Evolutionary conservation across 2,797 vertebrate species (phyloP).

Genomic region (Tokudaia tokunoshimensis): DNA sequence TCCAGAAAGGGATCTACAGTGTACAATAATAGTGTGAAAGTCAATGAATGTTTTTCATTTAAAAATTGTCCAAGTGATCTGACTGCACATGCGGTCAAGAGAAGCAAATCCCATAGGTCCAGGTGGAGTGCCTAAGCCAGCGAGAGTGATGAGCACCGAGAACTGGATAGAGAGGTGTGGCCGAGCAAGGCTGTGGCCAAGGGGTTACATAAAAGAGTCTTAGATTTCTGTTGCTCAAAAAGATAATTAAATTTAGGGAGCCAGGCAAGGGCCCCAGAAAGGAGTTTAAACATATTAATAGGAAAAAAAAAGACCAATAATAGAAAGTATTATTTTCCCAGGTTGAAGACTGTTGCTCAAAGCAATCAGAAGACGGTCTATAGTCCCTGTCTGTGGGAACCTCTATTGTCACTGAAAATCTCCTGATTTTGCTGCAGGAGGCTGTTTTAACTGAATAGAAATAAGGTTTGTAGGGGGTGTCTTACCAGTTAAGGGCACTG

Average conservation of each 20-base stretch:
- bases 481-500: not conserved
- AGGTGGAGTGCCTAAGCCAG: not conserved
- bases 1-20: not conserved
- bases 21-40: not conserved
- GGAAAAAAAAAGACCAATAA: not conserved
- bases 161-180: not conserved
- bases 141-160: not conserved
- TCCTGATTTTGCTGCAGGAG: not conserved
- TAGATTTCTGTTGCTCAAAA: not conserved
- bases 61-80: not conserved
- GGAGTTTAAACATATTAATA: not conserved
- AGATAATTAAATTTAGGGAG: not conserved
- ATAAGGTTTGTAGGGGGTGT: not conserved
- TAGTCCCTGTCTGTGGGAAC: not conserved
- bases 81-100: not conserved
- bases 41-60: not conserved
- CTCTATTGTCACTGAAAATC: not conserved
- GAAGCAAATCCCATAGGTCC: not conserved
- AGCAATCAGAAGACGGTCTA: not conserved
- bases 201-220: not conserved
- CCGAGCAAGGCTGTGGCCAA: not conserved
- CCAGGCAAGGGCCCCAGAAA: not conserved
- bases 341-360: too few relatives aligned
- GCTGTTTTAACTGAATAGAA: not conserved
- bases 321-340: not conserved